A percentile compares a stretch with the other conserved stretches of the same genome.
These are phyloP conservation scores for Pollenia amentaria DNA, from an alignment of 2,888 invertebrate genomes.

Conservation along the genomic window DNA sequence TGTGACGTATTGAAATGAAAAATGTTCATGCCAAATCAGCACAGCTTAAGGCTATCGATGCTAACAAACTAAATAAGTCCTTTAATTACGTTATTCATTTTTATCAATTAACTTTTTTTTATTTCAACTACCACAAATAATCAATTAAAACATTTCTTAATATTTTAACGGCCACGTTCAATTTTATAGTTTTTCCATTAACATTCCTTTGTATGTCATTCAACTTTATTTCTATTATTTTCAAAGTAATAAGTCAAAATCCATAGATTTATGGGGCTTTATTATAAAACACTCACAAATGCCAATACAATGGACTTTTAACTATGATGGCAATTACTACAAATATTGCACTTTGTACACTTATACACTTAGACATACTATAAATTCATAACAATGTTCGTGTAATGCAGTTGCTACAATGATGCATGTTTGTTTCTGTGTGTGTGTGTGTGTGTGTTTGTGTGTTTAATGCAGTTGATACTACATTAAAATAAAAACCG, in stretches of 20 bases:
- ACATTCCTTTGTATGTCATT: constrained; percentile 70
- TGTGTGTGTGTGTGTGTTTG: neutral
- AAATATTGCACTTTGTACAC: neutral
- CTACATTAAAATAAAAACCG: constrained; percentile 19
- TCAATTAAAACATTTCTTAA: neutral
- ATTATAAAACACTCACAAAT: constrained; percentile 22
- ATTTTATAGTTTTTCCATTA: constrained; percentile 50
- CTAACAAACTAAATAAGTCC: no score
- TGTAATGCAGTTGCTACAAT: neutral
- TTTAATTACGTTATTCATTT: no score
- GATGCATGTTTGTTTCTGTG: neutral
- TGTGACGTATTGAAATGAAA: no score
- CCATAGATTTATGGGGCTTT: constrained; percentile 52
- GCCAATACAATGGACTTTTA: constrained; percentile 24
- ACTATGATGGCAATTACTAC: neutral
- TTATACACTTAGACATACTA: no score
- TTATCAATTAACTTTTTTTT: no score
- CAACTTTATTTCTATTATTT: constrained; percentile 65
- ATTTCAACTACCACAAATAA: no score
- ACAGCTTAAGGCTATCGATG: no score
- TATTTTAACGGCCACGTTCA: no score
- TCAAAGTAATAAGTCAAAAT: constrained; percentile 53
- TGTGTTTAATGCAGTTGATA: neutral
- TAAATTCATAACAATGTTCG: neutral
- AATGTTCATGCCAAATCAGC: no score